Evolutionary conservation across 2,888 invertebrate genomes (phyloP).

Genomic region (Hydrotaea cyrtoneurina): DNA sequence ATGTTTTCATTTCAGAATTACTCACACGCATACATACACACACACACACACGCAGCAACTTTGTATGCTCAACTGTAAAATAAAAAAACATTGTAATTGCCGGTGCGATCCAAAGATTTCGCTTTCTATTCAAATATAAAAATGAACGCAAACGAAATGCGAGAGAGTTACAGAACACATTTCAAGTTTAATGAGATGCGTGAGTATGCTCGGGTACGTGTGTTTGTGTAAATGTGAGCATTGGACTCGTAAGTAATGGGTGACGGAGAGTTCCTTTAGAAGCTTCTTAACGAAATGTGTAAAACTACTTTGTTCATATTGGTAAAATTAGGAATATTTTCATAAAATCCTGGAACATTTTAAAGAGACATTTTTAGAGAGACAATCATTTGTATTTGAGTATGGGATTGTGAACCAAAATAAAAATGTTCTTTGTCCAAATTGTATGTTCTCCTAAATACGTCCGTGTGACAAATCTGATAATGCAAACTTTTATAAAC

Average conservation of each 20-base stretch:
- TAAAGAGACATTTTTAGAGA: no score
- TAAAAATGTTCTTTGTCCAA: no score
- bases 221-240: background rate
- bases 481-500: no score
- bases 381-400: no score
- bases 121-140: slow-evolving; percentile 55
- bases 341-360: no score
- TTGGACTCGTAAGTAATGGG: background rate
- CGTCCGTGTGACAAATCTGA: no score
- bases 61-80: background rate
- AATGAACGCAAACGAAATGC: background rate
- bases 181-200: background rate
- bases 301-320: no score
- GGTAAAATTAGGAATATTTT: no score
- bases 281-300: no score
- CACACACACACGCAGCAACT: background rate
- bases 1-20: slow-evolving; percentile 27
- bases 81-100: background rate
- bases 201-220: background rate
- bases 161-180: background rate
- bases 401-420: no score
- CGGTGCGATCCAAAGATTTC: slow-evolving; percentile 41
- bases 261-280: no score
- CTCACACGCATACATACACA: background rate
- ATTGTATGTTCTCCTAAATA: no score